Percentiles rank a stretch among this genome's conserved stretches.
These are phyloP conservation scores for Stenopsyche tienmushanensis DNA, from an alignment of 1,140 invertebrate species.

Conservation along the genomic window DNA sequence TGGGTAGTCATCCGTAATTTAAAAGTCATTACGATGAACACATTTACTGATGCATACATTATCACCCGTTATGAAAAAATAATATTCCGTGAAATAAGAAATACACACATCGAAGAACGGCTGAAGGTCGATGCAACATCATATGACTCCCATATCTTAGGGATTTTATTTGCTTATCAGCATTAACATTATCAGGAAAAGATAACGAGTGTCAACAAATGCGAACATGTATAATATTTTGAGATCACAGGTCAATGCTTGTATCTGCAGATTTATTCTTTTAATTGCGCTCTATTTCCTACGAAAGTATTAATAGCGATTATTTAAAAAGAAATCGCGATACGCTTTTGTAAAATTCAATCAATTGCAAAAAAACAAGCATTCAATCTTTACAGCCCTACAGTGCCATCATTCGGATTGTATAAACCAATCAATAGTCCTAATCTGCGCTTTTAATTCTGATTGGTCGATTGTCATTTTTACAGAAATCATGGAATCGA, in stretches of 20 bases:
- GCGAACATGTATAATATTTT: constrained; percentile 10
- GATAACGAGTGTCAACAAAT: constrained; percentile 36
- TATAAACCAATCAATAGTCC: too few species aligned
- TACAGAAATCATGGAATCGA: too few species aligned
- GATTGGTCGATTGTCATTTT: too few species aligned
- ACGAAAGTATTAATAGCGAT: background rate
- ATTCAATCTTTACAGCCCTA: too few species aligned
- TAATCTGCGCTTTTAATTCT: too few species aligned
- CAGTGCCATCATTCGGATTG: too few species aligned
- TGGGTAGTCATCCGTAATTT: constrained; percentile 4
- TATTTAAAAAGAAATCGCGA: background rate
- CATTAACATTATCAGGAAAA: constrained; percentile 12
- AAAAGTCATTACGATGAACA: constrained; percentile 13
- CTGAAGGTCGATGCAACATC: constrained; percentile 18
- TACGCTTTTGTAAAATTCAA: background rate
- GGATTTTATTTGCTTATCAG: constrained; percentile 28
- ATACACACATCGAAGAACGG: background rate
- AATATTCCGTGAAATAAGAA: background rate
- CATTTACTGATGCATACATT: background rate
- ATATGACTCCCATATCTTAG: constrained; percentile 26
- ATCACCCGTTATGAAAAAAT: background rate
- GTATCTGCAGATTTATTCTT: constrained; percentile 11
- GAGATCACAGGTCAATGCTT: constrained; percentile 38
- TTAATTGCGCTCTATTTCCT: too few species aligned
- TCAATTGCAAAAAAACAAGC: background rate